Conservation (phyloP, 2,797 vertebrate genomes). For the Hoplostethus atlanticus region DNA sequence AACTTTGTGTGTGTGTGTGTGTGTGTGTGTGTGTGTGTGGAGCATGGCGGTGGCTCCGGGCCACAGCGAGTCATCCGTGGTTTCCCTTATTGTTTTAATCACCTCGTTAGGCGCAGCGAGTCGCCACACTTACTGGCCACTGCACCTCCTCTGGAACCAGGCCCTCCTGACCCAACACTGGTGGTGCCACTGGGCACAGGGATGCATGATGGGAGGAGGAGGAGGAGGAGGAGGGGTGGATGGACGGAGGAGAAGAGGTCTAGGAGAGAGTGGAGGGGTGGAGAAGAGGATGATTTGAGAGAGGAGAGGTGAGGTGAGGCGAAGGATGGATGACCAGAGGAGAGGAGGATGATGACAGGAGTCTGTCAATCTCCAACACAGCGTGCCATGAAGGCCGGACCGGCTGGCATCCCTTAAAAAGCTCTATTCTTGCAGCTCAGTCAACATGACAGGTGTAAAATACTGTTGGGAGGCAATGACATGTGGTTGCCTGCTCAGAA, state of each 20-base stretch:
- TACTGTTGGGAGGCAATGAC: too few species aligned
- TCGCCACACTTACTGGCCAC: conserved; percentile 78
- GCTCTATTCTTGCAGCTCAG: too few species aligned
- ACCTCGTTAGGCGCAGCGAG: conserved; percentile 85
- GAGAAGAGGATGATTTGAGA: background rate
- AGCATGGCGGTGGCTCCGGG: conserved; percentile 78
- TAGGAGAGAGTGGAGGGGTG: background rate
- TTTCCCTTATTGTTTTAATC: conserved; percentile 85
- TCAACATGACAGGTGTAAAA: too few species aligned
- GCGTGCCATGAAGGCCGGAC: background rate
- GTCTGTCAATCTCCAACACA: conserved; percentile 1
- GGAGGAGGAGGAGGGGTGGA: background rate
- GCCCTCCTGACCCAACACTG: conserved; percentile 75
- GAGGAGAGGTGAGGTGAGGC: conserved; percentile 23
- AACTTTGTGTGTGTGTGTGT: conserved; percentile 29
- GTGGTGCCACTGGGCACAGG: conserved; percentile 83
- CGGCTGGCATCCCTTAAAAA: background rate
- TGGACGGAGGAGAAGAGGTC: conserved; percentile 2
- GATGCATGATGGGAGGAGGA: conserved; percentile 48
- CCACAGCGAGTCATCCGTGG: conserved; percentile 89
- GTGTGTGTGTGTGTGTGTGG: conserved; percentile 38
- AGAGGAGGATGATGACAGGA: background rate
- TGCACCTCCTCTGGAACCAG: conserved; percentile 78
- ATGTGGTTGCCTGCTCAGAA: too few species aligned
- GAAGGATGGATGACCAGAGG: background rate